Evolutionary conservation across 2,888 invertebrate genomes (phyloP), one percentile per base, ranked within the genome.

Genomic region (Ceramica pisi): DNA sequence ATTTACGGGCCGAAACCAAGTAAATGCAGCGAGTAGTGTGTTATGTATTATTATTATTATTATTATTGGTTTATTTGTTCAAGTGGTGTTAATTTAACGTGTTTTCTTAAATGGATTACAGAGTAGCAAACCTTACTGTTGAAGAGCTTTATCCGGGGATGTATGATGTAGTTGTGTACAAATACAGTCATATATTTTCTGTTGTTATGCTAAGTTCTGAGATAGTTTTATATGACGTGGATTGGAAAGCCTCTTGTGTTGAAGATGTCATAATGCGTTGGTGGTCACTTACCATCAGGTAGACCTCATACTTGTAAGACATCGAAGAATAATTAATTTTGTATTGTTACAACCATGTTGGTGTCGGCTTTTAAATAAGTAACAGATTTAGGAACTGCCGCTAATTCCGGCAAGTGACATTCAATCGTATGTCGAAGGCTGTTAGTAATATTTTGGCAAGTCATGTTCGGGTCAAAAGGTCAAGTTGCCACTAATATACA

Each of bases 51-150:
- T n/a, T n/a, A n/a, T n/a, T n/a, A n/a, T n/a, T n/a, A n/a, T n/a
- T n/a, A n/a, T n/a, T n/a, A 44, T 44, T 56, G 10, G 2, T 76
- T 64, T 73, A 63, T 64, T 76, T 56, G 57, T 62, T 50, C 46
- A 23, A 74, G 35, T 61, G 48, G 50, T 61, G 38, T 46, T 78
- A 51, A 60, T 64, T 71, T 61, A 64, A 75, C 60, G 7, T 56
- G 35, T 21, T 23, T 56, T 64, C 26, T 51, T 38, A 14, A 62
- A 44, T 62, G n/a, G 4, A 21, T 51, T 62, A 31, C 35, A 35
- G 38, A 10, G 2, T 38, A 21, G 21, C 31, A 21, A 6, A 21
- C 0, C n/a, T 38, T n/a, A 38, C 14, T 38, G 38, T 14, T 21
- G n/a, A 12, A 9, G 2, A n/a, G 12, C 1, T 35, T 26, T 21